These are phyloP conservation scores for Sarcophaga carnaria DNA, from an alignment of 2,888 invertebrate species.

Conservation along the genomic window DNA sequence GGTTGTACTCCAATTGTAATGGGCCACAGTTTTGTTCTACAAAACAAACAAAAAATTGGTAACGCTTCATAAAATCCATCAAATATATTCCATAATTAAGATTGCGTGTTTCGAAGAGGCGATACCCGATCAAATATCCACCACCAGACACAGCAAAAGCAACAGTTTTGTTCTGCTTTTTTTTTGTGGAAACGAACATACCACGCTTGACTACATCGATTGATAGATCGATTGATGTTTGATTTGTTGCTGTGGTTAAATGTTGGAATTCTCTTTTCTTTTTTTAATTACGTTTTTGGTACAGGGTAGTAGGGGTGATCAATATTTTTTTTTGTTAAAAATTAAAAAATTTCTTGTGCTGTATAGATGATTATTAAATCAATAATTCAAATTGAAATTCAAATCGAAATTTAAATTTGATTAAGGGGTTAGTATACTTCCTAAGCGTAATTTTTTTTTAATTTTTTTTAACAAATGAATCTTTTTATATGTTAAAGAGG, in stretches of 20 bases:
- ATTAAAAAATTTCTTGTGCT: background rate
- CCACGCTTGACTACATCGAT: constrained; percentile 63
- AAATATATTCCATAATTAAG: constrained; percentile 65
- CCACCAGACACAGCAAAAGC: constrained; percentile 4
- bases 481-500: no score
- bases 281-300: no score
- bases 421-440: background rate
- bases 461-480: no score
- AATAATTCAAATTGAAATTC: constrained; percentile 41
- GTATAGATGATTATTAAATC: constrained; percentile 61
- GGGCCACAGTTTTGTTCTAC: background rate
- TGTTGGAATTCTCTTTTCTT: no score
- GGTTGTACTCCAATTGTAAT: constrained; percentile 6
- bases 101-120: constrained; percentile 64
- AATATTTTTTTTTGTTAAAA: constrained; percentile 1
- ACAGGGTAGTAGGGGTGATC: no score
- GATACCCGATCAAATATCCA: constrained; percentile 40
- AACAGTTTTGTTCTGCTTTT: constrained; percentile 11
- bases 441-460: background rate
- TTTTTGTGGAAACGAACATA: background rate
- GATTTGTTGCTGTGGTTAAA: constrained; percentile 20
- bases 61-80: constrained; percentile 69
- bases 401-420: constrained; percentile 21
- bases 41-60: constrained; percentile 35
- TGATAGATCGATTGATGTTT: constrained; percentile 69